Evolutionary conservation across 2,797 vertebrate genomes (phyloP).

Genomic region (Luscinia megarhynchos): DNA sequence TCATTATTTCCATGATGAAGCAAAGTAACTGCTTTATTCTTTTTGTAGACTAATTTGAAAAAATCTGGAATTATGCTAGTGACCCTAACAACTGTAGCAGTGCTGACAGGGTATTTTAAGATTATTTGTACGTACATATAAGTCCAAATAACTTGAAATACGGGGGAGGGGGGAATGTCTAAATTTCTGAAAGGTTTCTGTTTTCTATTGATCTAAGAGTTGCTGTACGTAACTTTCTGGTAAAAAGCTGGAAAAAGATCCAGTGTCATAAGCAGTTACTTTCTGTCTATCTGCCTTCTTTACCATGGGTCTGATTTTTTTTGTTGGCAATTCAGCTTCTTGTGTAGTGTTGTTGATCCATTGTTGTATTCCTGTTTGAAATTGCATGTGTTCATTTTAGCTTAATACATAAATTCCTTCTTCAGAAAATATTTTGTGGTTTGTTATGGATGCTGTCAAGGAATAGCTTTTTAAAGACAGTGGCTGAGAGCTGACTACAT

Average conservation of each 20-base stretch:
- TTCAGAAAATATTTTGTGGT: neutral
- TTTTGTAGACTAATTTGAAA: neutral
- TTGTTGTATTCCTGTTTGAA: neutral
- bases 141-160: neutral
- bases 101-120: neutral
- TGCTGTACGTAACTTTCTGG: neutral
- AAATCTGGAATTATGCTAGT: neutral
- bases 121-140: neutral
- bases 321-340: neutral
- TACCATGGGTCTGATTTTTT: neutral
- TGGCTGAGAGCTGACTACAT: neutral
- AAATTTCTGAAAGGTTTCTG: neutral
- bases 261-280: neutral
- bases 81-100: neutral
- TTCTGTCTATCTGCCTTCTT: neutral
- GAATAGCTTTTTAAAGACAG: neutral
- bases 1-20: neutral
- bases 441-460: neutral
- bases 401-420: neutral
- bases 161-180: rapidly evolving
- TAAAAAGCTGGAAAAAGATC: neutral
- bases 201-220: neutral
- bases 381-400: neutral
- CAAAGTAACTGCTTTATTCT: neutral
- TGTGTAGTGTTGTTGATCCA: neutral